These are phyloP conservation scores for Nomada hirtipes DNA, from an alignment of 2,888 invertebrate genomes.

Conservation along the genomic window DNA sequence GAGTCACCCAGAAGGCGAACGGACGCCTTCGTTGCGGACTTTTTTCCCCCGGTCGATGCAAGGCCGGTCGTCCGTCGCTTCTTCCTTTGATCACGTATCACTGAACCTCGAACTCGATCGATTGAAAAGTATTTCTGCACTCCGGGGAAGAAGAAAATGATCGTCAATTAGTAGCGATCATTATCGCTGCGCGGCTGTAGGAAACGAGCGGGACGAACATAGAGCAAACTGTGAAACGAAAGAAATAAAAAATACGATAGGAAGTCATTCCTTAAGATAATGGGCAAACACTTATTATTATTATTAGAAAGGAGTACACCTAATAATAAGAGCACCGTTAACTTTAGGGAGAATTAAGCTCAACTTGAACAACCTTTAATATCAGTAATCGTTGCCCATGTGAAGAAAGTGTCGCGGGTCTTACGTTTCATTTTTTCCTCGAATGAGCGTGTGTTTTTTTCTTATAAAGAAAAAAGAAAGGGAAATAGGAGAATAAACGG, in stretches of 20 bases:
- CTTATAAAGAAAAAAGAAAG: conserved; percentile 19
- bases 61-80: conserved; percentile 21
- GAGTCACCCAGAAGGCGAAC: conserved; percentile 58
- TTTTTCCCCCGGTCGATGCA: conserved; percentile 53
- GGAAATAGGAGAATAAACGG: conserved; percentile 47
- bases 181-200: background rate
- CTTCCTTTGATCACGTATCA: conserved; percentile 44
- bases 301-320: too few relatives aligned
- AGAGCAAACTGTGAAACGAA: too few relatives aligned
- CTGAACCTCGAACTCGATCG: conserved; percentile 9
- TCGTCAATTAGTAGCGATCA: background rate
- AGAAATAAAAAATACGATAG: too few relatives aligned
- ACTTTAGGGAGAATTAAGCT: background rate
- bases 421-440: too few relatives aligned
- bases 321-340: background rate
- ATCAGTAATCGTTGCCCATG: conserved; percentile 6
- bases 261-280: too few relatives aligned
- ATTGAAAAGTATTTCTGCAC: background rate
- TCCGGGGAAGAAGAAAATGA: background rate
- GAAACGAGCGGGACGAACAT: too few relatives aligned
- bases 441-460: conserved; percentile 15
- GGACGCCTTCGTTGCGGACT: conserved; percentile 40
- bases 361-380: background rate
- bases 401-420: conserved; percentile 44
- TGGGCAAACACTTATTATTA: too few relatives aligned